These are phyloP conservation scores for Vimba vimba DNA, from an alignment of 2,113 vertebrate species.

Conservation along the genomic window DNA sequence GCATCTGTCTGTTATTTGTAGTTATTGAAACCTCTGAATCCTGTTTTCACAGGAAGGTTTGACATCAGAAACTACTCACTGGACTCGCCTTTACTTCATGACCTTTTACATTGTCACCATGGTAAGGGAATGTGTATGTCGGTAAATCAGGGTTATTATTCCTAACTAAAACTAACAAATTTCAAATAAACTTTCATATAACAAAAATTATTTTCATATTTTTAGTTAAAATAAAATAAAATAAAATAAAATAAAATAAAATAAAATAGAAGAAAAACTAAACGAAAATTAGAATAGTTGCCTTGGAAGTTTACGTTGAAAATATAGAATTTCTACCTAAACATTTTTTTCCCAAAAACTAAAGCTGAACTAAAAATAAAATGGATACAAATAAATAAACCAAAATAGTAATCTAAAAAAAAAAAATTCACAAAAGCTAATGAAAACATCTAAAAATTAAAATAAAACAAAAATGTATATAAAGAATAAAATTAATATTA, in stretches of 20 bases:
- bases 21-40: background rate
- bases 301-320: background rate
- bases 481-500: background rate
- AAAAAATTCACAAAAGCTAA: background rate
- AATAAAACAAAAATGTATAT: background rate
- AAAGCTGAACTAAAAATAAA: background rate
- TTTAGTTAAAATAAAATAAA: background rate
- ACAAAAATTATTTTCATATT: no score
- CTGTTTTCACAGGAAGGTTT: constrained; percentile 86
- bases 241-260: background rate
- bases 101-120: constrained; percentile 99
- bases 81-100: constrained; percentile 99
- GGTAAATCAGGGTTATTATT: background rate
- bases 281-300: background rate
- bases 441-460: background rate
- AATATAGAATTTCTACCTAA: background rate
- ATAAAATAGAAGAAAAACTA: background rate
- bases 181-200: background rate
- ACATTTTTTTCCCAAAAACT: no score
- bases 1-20: background rate
- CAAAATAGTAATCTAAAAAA: background rate
- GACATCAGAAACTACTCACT: constrained; percentile 93
- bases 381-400: background rate
- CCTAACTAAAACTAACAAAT: background rate
- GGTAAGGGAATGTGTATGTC: constrained; percentile 63